phyloP scores from a whole-genome alignment of 2,113 vertebrate species.

The Tragelaphus buxtoni region DNA sequence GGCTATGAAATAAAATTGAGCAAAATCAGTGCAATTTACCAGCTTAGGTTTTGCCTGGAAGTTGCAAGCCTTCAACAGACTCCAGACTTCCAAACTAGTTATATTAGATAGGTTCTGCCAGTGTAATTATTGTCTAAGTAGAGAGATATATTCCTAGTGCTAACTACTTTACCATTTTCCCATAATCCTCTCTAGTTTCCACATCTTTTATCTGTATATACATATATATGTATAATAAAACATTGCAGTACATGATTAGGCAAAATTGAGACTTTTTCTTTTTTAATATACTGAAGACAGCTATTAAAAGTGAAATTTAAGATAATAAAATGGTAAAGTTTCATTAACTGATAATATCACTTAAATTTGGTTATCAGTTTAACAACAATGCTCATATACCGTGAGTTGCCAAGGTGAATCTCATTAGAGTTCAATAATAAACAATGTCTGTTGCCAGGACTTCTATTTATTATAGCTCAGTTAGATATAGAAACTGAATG shows the following conservation, averaged over 20 bases:
- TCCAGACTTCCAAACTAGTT: not conserved
- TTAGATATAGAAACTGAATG: not conserved
- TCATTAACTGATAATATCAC: not conserved
- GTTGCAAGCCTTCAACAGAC: not conserved
- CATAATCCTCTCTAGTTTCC: not conserved
- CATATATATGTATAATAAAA: not conserved
- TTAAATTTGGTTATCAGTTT: constrained; percentile 6
- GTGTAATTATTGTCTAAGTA: not conserved
- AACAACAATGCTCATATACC: not conserved
- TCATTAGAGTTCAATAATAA: not conserved
- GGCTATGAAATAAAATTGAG: not conserved
- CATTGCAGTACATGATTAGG: not conserved
- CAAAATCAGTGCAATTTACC: not conserved
- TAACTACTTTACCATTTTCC: not conserved
- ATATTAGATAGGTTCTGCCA: not conserved
- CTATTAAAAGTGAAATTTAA: not conserved
- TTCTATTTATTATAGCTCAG: not conserved
- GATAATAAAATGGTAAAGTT: not conserved
- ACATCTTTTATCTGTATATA: not conserved
- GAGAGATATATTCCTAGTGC: not conserved
- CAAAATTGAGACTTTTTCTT: not conserved
- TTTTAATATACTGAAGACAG: not conserved
- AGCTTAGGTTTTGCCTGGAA: not conserved
- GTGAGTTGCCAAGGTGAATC: not conserved
- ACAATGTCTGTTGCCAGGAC: not conserved